These are phyloP conservation scores for Mesoclemmys tuberculata DNA, from an alignment of 2,113 vertebrate species.

Conservation along the genomic window DNA sequence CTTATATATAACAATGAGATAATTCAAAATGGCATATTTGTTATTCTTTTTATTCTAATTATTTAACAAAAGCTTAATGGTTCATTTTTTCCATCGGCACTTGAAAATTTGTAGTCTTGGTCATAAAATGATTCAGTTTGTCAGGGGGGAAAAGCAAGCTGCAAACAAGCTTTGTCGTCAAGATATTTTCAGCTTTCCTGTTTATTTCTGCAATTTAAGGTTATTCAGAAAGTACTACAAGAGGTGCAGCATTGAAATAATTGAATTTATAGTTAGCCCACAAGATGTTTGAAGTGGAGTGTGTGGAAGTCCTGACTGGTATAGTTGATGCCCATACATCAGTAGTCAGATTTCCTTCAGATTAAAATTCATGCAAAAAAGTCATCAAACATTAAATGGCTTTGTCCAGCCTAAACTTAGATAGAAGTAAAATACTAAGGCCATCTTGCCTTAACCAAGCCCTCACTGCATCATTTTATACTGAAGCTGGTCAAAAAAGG, in stretches of 20 bases:
- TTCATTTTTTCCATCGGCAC: neutral
- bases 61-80: slow-evolving; percentile 1
- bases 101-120: neutral
- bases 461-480: neutral
- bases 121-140: neutral
- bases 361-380: slow-evolving; percentile 1
- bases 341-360: neutral
- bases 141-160: neutral
- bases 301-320: neutral
- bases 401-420: neutral
- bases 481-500: neutral
- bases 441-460: neutral
- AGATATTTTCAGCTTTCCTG: slow-evolving; percentile 25
- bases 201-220: neutral
- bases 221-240: neutral
- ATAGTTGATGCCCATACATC: neutral
- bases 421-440: slow-evolving; percentile 29
- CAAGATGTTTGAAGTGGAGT: slow-evolving; percentile 13
- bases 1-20: neutral
- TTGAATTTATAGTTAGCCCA: slow-evolving; percentile 5
- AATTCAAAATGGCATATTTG: neutral
- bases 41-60: slow-evolving; percentile 16
- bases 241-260: neutral
- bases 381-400: neutral
- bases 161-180: neutral